phyloP scores from a whole-genome alignment of 2,888 invertebrate genomes.

The Sialis lutaria region DNA sequence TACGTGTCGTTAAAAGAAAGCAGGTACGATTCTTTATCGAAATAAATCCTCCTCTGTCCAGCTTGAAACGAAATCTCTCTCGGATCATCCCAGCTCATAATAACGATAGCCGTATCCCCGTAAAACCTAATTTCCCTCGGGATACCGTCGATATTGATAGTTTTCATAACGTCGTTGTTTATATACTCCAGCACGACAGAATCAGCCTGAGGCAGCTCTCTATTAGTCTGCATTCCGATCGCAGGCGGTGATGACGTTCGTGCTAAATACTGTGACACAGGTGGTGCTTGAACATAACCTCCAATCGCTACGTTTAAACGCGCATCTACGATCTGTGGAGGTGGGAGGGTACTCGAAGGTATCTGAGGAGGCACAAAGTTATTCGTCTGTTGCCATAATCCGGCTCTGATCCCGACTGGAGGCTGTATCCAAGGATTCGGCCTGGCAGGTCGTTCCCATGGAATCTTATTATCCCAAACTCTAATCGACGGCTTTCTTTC shows the following conservation, averaged over 20 bases:
- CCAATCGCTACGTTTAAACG: conserved; percentile 20
- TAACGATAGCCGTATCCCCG: conserved; percentile 66
- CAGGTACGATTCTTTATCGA: conserved; percentile 54
- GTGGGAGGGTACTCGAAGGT: conserved; percentile 17
- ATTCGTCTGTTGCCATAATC: conserved; percentile 17
- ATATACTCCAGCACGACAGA: conserved; percentile 31
- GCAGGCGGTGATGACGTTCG: conserved; percentile 8
- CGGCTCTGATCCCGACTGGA: conserved; percentile 24
- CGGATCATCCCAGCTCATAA: conserved; percentile 74
- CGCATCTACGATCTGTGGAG: conserved; percentile 23
- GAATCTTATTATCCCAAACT: conserved; percentile 3
- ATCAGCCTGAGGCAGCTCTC: conserved; percentile 27
- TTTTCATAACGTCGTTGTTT: conserved; percentile 52
- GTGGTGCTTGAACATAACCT: conserved; percentile 1
- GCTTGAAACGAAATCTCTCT: conserved; percentile 70
- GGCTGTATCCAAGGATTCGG: neutral
- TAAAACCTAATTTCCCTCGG: conserved; percentile 74
- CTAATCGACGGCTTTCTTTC: neutral
- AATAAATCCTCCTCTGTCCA: conserved; percentile 54
- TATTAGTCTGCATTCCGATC: conserved; percentile 8
- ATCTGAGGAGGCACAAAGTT: conserved; percentile 21
- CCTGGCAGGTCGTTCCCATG: neutral
- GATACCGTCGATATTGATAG: conserved; percentile 65
- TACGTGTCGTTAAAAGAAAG: conserved; percentile 49
- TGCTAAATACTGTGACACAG: conserved; percentile 5